Evolutionary conservation across 2,888 invertebrate species (phyloP), one percentile per base, ranked within the genome.

Genomic region (Pedicia rivosa): DNA sequence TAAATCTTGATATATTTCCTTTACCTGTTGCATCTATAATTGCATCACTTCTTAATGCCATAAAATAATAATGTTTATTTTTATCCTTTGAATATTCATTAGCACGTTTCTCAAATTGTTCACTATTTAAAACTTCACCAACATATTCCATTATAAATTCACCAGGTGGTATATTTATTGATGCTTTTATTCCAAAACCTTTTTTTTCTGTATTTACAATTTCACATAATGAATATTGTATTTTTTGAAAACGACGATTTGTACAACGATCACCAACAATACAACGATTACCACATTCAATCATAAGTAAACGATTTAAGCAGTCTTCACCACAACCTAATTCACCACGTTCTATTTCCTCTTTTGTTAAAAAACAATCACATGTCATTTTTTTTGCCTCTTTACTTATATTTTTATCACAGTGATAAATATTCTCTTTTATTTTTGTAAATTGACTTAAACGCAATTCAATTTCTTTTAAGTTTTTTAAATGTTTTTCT

Each of bases 131-230:
- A 1, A 99, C 92, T 65, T 99, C 98, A 1, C 98, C 98, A 1
- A 98, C 86, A 57, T 98, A 99, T 57, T 99, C 98, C 76, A 97
- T 82, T 32, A 99, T 78, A 62, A 98, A 99, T 50, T 82, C 78
- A 7, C 91, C 94, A 0, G 56, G 43, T 2, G 51, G 44, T 27
- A 59, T 59, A 29, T 50, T 49, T 27, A 53, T 45, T 16, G 53
- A 52, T 8, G 53, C 55, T 52, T 83, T 72, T 20, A 99, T 72
- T 12, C 98, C 98, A 59, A 87, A 84, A 0, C 98, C 98, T 58
- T 99, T 99, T 52, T 82, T 84, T 36, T 86, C 84, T 4, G 97
- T 92, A 56, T 77, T 74, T 55, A 86, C 82, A n/a, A 84, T 83
- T 52, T 82, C 82, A 33, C 91, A 76, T 15, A 77, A 70, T 1